Evolutionary conservation across 37 sponge, comb jelly and placozoan species (phyloP), one percentile per base, ranked within the genome.

Genomic region (Halichondria panicea): DNA sequence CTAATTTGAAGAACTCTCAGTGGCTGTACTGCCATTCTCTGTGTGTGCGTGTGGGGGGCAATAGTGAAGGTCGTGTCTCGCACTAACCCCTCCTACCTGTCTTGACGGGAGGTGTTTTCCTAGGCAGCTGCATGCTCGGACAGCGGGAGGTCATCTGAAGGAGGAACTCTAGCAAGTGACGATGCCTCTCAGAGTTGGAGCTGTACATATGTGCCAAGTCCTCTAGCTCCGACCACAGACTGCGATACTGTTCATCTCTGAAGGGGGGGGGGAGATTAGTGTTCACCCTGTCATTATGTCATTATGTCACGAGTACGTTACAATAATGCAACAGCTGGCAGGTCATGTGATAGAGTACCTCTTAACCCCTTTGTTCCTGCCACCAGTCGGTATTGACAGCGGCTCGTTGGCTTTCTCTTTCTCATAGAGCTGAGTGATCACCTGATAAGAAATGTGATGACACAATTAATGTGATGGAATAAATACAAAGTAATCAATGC

Each of bases 211-310:
- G 32, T 4, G 74, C 36, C 19, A 90, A 40, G 5, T 35, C 54
- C 57, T 90, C 86, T 37, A 95, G 74, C 70, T 95, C 95, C 3
- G 30, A 45, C 95, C 95, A 95, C 42, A 91, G 63, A 31, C 58
- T 74, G 0, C 79, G 69, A 58, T 95, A 95, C 70, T 89, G 89
- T 60, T 95, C 95, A 1, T 95, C 95, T 63, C 95, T 92, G 61
- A 27, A 25, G 9, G 9, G 35, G 27, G 22, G 8, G 11, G 32
- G 21, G 39, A n/a, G 40, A 19, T 15, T 35, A 7, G 38, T n/a
- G 32, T 15, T 28, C 34, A 35, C 15, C 30, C 38, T n/a, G n/a
- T n/a, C n/a, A n/a, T n/a, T n/a, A n/a, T n/a, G n/a, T n/a, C n/a
- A n/a, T n/a, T n/a, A n/a, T n/a, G n/a, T n/a, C n/a, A n/a, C n/a